Conservation (phyloP, 1,140 invertebrate species). For the Sweltsa coloradensis region DNA sequence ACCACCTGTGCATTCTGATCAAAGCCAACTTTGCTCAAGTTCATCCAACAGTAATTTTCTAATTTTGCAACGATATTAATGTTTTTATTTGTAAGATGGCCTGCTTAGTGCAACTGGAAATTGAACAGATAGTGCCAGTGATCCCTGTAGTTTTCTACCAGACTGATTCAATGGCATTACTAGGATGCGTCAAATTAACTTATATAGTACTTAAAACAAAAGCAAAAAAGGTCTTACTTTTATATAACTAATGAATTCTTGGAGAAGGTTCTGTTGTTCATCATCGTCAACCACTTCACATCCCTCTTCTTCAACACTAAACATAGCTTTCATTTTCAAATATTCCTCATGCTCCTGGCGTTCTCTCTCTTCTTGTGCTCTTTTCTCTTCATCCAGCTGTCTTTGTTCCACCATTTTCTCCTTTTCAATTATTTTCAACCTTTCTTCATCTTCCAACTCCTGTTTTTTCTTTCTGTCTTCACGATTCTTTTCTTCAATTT, state of each 20-base stretch:
- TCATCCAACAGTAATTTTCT: no score
- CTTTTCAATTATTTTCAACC: slow-evolving; percentile 47
- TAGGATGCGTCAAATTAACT: no score
- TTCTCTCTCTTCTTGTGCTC: slow-evolving; percentile 56
- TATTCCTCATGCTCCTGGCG: slow-evolving; percentile 71
- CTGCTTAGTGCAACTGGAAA: no score
- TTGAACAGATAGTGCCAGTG: no score
- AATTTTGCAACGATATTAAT: no score
- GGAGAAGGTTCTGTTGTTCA: slow-evolving; percentile 52
- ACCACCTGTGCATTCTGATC: no score
- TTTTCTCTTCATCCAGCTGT: slow-evolving; percentile 48
- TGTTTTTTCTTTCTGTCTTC: slow-evolving; percentile 58
- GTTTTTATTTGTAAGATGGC: no score
- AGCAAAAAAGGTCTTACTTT: slow-evolving; percentile 46
- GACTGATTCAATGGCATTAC: no score
- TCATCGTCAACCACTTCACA: slow-evolving; percentile 55
- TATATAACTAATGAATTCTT: slow-evolving; percentile 71
- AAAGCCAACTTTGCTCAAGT: no score
- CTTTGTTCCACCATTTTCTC: slow-evolving; percentile 47
- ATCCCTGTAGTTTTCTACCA: no score
- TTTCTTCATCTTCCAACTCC: slow-evolving; percentile 57
- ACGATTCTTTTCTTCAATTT: slow-evolving; percentile 58
- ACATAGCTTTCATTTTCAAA: slow-evolving; percentile 79
- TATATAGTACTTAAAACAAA: no score
- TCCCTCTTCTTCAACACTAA: slow-evolving; percentile 86